Base-by-base conservation (phyloP, 2,797 vertebrate species). In the Arremon aurantiirostris region DNA sequence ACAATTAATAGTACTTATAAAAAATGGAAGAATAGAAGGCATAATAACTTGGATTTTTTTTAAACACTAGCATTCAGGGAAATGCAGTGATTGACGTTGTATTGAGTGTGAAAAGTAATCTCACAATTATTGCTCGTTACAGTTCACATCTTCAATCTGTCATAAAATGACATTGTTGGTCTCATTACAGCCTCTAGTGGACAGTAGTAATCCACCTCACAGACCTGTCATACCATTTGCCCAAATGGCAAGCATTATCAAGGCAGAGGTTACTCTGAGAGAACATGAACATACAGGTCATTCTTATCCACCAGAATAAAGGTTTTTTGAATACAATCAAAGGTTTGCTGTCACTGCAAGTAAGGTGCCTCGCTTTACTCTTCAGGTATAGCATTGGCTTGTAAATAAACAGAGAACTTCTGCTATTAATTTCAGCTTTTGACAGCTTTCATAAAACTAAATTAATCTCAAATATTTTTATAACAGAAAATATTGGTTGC, bases 151-250 rank as follows among this genome's bases (percentile, higher is more conserved):
- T 93, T 71, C 57, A 84, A 42, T 79, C 86, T 95, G 93, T 75
- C 95, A 91, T 92, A 65, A 93, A 96, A 84, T 96, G 96, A 96
- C 96, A 97, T 97, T 97, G 96, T 94, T 96, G 96, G 97, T 98
- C 97, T 98, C 98, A 96, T 96, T 97, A 98, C 98, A 98, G 97
- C 97, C 98, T 98, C 98, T 98, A 98, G 98, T 97, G 98, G 98
- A 97, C 97, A 93, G 97, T 92, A 96, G 86, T 91, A 92, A 97
- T 87, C 92, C 93, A 92, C 95, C 92, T 96, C 94, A 95, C 91
- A 95, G 95, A 80, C 53, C 89, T 96, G 76, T 91, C 93, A 78
- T 6, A 50, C 35, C 27, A 30, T 72, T 75, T 90, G 56, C 78
- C 94, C 83, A 52, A 13, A 73, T 82, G 85, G 95, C 92, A 88